Evolutionary conservation across 2,797 vertebrate genomes (phyloP).

Genomic region (Moxostoma hubbsi): DNA sequence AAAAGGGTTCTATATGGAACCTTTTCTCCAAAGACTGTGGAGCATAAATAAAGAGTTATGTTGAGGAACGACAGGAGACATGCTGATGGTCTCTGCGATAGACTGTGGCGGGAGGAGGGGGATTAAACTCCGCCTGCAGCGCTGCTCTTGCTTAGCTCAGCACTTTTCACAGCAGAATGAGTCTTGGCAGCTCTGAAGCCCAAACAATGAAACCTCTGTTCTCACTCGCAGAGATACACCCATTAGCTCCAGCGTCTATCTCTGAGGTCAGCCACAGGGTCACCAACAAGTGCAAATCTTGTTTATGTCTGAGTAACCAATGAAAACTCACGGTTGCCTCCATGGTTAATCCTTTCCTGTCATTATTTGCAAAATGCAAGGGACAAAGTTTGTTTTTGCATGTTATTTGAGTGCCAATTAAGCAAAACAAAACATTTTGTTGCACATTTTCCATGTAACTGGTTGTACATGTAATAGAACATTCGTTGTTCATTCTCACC

Average conservation of each 20-base stretch:
- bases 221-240: slow-evolving; percentile 80
- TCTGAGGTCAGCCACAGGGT: slow-evolving; percentile 79
- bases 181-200: slow-evolving; percentile 69
- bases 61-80: too few relatives aligned
- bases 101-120: not conserved
- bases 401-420: not conserved
- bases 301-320: slow-evolving; percentile 84
- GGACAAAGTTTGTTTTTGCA: not conserved
- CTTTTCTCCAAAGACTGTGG: too few relatives aligned
- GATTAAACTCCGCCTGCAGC: slow-evolving; percentile 42
- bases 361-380: slow-evolving; percentile 39
- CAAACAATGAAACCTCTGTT: slow-evolving; percentile 82
- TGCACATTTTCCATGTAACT: too few relatives aligned
- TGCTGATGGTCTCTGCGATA: too few relatives aligned
- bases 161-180: slow-evolving; percentile 70
- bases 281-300: slow-evolving; percentile 79
- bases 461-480: too few relatives aligned
- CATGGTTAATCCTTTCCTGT: slow-evolving; percentile 70
- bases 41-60: too few relatives aligned
- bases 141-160: slow-evolving; percentile 66
- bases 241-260: slow-evolving; percentile 83
- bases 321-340: slow-evolving; percentile 73
- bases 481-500: too few relatives aligned
- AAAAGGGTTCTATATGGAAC: too few relatives aligned
- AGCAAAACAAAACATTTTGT: too few relatives aligned